Percentiles rank a stretch among this genome's conserved stretches.
Conservation (phyloP, 1,140 invertebrate genomes). For the Drosophila micromelanica region DNA sequence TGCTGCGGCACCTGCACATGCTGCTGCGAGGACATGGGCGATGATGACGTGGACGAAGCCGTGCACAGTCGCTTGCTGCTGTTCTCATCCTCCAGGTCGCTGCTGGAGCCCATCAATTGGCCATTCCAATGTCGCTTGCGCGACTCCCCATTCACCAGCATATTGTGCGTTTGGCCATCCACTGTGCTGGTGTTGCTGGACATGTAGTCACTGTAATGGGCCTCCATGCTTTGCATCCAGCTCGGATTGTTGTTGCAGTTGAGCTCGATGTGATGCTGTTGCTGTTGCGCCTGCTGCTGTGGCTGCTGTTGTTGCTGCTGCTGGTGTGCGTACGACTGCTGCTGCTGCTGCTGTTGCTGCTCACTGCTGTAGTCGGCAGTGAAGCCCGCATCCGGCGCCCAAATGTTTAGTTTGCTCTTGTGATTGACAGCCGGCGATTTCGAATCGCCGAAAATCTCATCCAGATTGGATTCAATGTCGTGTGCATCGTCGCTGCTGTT, state of each 20-base stretch:
- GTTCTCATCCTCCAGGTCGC: conserved; percentile 69
- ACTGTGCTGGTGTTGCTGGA: conserved; percentile 46
- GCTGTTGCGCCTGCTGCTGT: conserved; percentile 50
- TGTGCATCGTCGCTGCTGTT: conserved; percentile 70
- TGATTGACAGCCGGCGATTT: conserved; percentile 63
- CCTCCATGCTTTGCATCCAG: conserved; percentile 83
- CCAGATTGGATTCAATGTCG: conserved; percentile 79
- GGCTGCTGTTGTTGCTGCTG: conserved; percentile 44
- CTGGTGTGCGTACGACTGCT: conserved; percentile 33
- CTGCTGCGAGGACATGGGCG: conserved; percentile 71
- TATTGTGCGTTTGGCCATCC: conserved; percentile 41
- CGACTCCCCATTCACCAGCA: conserved; percentile 58
- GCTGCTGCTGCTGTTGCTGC: conserved; percentile 42
- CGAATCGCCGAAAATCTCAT: conserved; percentile 80
- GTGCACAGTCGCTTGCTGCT: conserved; percentile 75
- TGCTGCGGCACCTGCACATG: conserved; percentile 62
- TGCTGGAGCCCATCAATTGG: conserved; percentile 72
- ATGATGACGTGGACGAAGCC: conserved; percentile 67
- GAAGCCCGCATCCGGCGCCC: conserved; percentile 60
- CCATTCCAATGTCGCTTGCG: conserved; percentile 79
- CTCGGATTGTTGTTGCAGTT: conserved; percentile 77
- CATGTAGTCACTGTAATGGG: conserved; percentile 75
- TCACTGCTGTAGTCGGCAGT: conserved; percentile 47
- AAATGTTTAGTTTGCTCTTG: conserved; percentile 69
- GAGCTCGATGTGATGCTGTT: conserved; percentile 75